These are phyloP conservation scores for Horisme vitalbata DNA, from an alignment of 2,888 invertebrate genomes.

Conservation along the genomic window DNA sequence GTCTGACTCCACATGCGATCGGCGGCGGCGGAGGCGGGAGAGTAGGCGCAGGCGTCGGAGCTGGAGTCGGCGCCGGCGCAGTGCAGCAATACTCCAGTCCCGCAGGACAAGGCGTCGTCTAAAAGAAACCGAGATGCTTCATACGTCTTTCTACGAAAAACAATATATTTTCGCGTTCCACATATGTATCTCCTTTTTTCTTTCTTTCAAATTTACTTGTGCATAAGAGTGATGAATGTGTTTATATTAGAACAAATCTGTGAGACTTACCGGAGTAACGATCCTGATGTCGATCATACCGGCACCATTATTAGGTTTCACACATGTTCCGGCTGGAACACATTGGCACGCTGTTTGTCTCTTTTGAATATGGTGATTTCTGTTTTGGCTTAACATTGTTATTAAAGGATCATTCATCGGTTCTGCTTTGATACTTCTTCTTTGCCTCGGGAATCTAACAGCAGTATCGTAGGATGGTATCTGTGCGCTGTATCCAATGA, in stretches of 20 bases:
- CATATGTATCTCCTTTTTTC: too few relatives aligned
- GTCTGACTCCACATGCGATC: slow-evolving; percentile 72
- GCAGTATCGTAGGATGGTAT: slow-evolving; percentile 56
- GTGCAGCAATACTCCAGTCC: slow-evolving; percentile 75
- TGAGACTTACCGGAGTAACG: slow-evolving; percentile 79
- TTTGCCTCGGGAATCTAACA: slow-evolving; percentile 69
- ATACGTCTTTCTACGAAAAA: slow-evolving; percentile 4
- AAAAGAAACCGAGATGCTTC: slow-evolving; percentile 13
- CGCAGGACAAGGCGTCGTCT: slow-evolving; percentile 54
- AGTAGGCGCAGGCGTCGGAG: too few relatives aligned
- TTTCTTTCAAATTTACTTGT: too few relatives aligned
- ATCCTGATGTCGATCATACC: slow-evolving; percentile 85
- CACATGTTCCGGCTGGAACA: slow-evolving; percentile 65
- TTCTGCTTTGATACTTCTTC: slow-evolving; percentile 43
- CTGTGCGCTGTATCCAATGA: slow-evolving; percentile 61
- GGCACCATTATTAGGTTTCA: slow-evolving; percentile 65
- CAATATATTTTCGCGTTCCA: too few relatives aligned
- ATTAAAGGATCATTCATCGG: slow-evolving; percentile 36
- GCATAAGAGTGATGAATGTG: too few relatives aligned
- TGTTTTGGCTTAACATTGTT: slow-evolving; percentile 21
- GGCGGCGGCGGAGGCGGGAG: slow-evolving; percentile 20
- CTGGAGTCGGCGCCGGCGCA: slow-evolving; percentile 31
- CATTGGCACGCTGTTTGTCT: slow-evolving; percentile 73
- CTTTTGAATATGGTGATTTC: slow-evolving; percentile 56
- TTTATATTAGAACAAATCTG: too few relatives aligned